Evolutionary conservation across 1,140 invertebrate species (phyloP).

Genomic region (Aphelenchoides avenae): DNA sequence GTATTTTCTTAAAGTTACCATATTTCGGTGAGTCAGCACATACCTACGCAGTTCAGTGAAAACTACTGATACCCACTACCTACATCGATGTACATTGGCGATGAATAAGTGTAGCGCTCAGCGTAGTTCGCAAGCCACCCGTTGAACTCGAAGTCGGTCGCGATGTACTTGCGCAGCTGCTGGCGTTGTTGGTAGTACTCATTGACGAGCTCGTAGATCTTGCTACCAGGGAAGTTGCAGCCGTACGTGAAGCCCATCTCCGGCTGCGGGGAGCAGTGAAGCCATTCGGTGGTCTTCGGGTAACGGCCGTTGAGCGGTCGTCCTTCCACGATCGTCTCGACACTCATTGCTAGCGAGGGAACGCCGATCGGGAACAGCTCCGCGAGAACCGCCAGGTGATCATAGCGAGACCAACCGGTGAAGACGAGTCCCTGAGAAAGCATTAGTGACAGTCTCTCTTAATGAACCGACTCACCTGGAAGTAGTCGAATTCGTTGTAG

Average conservation of each 20-base stretch:
- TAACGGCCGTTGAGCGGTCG: conserved; percentile 34
- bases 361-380: conserved; percentile 77
- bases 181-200: conserved; percentile 20
- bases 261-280: conserved; percentile 19
- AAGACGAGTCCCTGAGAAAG: conserved; percentile 49
- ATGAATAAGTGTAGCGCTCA: conserved; percentile 42
- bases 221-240: conserved; percentile 36
- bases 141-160: conserved; percentile 48
- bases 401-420: conserved; percentile 66
- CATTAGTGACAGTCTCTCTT: neutral
- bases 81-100: conserved; percentile 51
- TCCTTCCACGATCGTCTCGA: conserved; percentile 54
- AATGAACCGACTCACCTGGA: conserved; percentile 33
- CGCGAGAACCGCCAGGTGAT: conserved; percentile 85
- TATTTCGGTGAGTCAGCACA: too few relatives aligned
- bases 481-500: conserved; percentile 51
- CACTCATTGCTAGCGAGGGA: conserved; percentile 68
- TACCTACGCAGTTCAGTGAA: too few relatives aligned
- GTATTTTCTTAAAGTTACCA: conserved; percentile 38
- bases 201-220: conserved; percentile 48
- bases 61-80: too few relatives aligned
- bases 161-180: conserved; percentile 37
- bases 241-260: conserved; percentile 31
- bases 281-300: conserved; percentile 19
- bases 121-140: conserved; percentile 47